These are phyloP conservation scores for Anomalospiza imberbis DNA, from an alignment of 2,797 vertebrate genomes.

Conservation along the genomic window DNA sequence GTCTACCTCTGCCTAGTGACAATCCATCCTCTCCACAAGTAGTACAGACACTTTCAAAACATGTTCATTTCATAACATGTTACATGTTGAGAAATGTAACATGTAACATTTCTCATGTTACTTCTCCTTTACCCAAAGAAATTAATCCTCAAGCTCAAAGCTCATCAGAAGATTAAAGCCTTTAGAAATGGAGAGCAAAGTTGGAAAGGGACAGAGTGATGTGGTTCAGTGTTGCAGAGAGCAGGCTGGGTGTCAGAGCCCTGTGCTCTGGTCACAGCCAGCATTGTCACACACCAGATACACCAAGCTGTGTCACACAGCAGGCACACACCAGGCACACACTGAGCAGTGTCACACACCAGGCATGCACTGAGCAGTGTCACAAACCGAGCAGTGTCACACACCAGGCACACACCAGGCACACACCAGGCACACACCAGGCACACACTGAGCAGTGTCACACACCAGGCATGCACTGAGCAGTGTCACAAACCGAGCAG, in stretches of 20 bases:
- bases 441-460: no score
- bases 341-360: no score
- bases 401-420: no score
- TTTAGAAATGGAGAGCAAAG: background rate
- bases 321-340: no score
- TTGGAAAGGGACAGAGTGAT: accelerated
- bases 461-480: no score
- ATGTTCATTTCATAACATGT: no score
- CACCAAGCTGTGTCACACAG: no score
- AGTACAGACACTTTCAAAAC: background rate
- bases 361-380: no score
- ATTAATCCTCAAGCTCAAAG: background rate
- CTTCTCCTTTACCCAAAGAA: background rate
- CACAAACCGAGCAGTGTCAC: no score
- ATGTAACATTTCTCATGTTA: background rate
- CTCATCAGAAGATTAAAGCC: background rate
- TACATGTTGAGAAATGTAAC: no score
- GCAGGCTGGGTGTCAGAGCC: background rate
- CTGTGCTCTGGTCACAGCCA: background rate
- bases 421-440: no score
- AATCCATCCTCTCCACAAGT: background rate
- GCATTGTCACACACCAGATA: background rate
- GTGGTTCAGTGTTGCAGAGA: background rate
- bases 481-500: no score
- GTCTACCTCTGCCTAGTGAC: background rate